A percentile compares a stretch with the other conserved stretches of the same genome.
Conservation (phyloP, 1,140 invertebrate species). For the Camponotus vicinus region DNA sequence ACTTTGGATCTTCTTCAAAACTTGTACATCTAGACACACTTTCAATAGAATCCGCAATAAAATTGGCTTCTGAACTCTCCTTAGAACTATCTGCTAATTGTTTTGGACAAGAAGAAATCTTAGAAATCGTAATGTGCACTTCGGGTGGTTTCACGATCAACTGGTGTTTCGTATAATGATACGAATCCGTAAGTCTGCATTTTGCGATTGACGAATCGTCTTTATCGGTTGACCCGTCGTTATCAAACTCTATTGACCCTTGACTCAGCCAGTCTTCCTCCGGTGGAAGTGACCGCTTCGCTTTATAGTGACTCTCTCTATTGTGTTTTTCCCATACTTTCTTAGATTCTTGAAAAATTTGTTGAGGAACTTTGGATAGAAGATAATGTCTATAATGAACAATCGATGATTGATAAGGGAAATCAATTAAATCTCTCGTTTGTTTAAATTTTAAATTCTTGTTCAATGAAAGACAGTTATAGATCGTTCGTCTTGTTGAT, state of each 20-base stretch:
- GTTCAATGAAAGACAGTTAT: neutral
- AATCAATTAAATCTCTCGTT: neutral
- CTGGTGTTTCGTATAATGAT: conserved; percentile 25
- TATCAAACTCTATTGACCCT: conserved; percentile 71
- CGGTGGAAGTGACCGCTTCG: conserved; percentile 80
- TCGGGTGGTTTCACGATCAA: conserved; percentile 48
- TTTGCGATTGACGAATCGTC: conserved; percentile 61
- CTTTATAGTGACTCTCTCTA: conserved; percentile 57
- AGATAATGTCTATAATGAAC: conserved; percentile 10
- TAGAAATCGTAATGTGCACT: conserved; percentile 39
- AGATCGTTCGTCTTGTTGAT: neutral
- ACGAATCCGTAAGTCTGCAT: conserved; percentile 72
- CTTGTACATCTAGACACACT: neutral
- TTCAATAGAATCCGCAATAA: neutral
- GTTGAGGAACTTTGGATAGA: neutral
- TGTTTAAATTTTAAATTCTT: conserved; percentile 9
- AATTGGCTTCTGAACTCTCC: neutral
- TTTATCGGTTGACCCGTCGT: conserved; percentile 76
- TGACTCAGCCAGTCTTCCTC: conserved; percentile 54
- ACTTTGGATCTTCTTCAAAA: conserved; percentile 10
- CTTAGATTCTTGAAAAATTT: neutral
- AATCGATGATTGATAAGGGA: neutral
- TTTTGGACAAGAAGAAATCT: neutral
- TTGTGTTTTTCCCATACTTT: conserved; percentile 23
- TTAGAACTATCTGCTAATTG: neutral